Evolutionary conservation across 2,797 vertebrate genomes (phyloP).

Genomic region (Scolopax rusticola): DNA sequence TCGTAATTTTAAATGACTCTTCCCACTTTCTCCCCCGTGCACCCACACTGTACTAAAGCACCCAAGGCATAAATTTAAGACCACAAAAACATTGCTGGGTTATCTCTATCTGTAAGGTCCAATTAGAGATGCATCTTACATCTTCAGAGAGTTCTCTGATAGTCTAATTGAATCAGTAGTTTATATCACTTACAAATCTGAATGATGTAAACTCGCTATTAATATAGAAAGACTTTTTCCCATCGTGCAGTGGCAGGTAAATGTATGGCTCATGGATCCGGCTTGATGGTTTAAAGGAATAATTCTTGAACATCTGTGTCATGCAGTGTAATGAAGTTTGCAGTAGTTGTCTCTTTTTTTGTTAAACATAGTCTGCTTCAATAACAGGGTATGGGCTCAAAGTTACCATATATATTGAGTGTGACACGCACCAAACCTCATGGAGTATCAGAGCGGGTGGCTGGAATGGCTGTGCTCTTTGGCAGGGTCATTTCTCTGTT

Average conservation of each 20-base stretch:
- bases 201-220: background rate
- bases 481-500: background rate
- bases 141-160: constrained; percentile 21
- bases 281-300: background rate
- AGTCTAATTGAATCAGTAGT: background rate
- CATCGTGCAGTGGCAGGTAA: background rate
- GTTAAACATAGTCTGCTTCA: background rate
- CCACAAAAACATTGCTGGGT: background rate
- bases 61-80: background rate
- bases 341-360: background rate
- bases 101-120: constrained; percentile 14
- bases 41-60: background rate
- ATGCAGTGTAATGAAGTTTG: background rate
- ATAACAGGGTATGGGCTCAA: background rate
- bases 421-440: background rate
- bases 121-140: background rate
- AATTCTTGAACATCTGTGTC: background rate
- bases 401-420: background rate
- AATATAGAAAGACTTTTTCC: background rate
- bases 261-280: background rate
- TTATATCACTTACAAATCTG: background rate
- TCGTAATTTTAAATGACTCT: background rate
- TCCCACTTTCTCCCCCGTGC: background rate
- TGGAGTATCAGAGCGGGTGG: background rate
- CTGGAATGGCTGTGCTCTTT: background rate